Conservation (phyloP, 2,797 vertebrate genomes). For the Euthynnus affinis region DNA sequence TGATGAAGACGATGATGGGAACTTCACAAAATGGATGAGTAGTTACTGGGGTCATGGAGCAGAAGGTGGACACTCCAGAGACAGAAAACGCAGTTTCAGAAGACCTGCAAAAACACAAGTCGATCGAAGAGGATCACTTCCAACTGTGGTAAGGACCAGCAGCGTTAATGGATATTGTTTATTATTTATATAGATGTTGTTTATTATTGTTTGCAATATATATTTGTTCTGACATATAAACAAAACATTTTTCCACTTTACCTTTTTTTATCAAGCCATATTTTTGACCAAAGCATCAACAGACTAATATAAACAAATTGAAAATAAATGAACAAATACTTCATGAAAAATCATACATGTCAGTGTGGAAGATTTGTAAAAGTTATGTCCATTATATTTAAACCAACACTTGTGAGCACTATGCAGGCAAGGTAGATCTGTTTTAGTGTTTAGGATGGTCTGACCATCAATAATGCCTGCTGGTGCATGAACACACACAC, state of each 20-base stretch:
- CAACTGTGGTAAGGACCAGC: slow-evolving; percentile 88
- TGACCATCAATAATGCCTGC: slow-evolving; percentile 37
- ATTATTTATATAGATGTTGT: background rate
- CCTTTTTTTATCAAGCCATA: background rate
- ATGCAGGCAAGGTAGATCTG: slow-evolving; percentile 13
- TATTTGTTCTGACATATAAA: background rate
- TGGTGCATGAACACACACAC: background rate
- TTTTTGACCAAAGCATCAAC: background rate
- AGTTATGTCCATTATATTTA: background rate
- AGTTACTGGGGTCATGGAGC: slow-evolving; percentile 95
- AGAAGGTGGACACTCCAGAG: slow-evolving; percentile 72
- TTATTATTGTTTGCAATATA: background rate
- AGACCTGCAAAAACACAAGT: slow-evolving; percentile 64
- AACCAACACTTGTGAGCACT: slow-evolving; percentile 6
- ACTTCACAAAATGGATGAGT: slow-evolving; percentile 99
- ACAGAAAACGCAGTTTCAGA: slow-evolving; percentile 86
- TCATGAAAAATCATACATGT: background rate
- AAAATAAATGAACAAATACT: background rate
- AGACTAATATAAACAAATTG: background rate
- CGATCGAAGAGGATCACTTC: slow-evolving; percentile 91
- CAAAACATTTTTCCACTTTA: background rate
- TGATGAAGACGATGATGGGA: slow-evolving; percentile 94
- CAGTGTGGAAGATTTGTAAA: background rate
- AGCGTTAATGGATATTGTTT: background rate
- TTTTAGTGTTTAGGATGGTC: slow-evolving; percentile 14